phyloP scores from a whole-genome alignment of 1,140 invertebrate genomes.

The Drosophila ironensis region DNA sequence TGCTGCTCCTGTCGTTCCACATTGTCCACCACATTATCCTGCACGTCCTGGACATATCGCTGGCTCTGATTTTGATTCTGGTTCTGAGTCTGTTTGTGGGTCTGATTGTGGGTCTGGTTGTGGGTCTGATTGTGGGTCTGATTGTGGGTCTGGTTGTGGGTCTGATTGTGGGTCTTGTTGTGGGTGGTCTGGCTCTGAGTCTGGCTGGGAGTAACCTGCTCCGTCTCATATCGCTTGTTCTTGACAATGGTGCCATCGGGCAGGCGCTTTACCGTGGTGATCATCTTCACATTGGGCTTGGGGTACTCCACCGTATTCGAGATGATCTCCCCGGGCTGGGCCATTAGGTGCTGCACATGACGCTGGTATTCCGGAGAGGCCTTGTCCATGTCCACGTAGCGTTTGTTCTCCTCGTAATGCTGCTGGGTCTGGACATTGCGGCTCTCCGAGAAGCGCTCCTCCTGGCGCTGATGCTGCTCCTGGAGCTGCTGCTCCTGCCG shows the following conservation, averaged over 20 bases:
- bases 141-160: constrained; percentile 12
- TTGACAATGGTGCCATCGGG: constrained; percentile 86
- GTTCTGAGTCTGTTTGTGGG: constrained; percentile 3
- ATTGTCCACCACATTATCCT: constrained; percentile 56
- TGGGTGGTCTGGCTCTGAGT: constrained; percentile 4
- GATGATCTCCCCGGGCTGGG: constrained; percentile 82
- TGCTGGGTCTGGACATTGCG: constrained; percentile 74
- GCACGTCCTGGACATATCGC: constrained; percentile 31
- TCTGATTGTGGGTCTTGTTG: too few relatives aligned
- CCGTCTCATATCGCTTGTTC: constrained; percentile 85
- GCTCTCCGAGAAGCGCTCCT: constrained; percentile 63
- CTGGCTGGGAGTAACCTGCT: constrained; percentile 54
- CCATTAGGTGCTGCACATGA: constrained; percentile 74
- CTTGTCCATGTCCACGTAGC: constrained; percentile 79
- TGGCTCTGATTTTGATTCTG: constrained; percentile 37
- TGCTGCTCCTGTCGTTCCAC: constrained; percentile 47
- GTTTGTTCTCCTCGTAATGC: constrained; percentile 73
- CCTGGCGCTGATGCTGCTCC: constrained; percentile 27
- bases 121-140: constrained; percentile 27
- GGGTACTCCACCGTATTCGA: constrained; percentile 85
- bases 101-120: constrained; percentile 27
- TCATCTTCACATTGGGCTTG: constrained; percentile 85
- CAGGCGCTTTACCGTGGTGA: constrained; percentile 85
- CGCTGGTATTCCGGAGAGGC: constrained; percentile 77
- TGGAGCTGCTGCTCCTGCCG: constrained; percentile 32